Evolutionary conservation across 2,113 vertebrate species (phyloP).

Genomic region (Proteles cristata): DNA sequence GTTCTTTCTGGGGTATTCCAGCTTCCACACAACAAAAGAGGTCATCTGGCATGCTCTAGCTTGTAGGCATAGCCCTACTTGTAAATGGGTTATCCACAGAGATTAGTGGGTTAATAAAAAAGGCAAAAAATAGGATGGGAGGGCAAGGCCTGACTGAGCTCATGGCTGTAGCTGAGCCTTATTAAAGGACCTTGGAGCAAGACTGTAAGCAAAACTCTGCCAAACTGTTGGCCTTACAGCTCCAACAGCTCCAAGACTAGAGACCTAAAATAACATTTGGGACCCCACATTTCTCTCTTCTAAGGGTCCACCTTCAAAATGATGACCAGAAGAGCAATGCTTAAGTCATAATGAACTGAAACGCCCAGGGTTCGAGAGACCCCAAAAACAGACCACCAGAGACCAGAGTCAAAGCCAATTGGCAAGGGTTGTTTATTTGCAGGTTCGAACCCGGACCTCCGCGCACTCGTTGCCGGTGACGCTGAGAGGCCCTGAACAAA

Average conservation of each 20-base stretch:
- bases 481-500: too few relatives aligned
- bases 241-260: not conserved
- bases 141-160: not conserved
- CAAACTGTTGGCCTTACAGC: not conserved
- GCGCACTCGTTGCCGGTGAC: too few relatives aligned
- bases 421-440: too few relatives aligned
- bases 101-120: not conserved
- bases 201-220: not conserved
- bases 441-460: too few relatives aligned
- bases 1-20: not conserved
- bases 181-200: not conserved
- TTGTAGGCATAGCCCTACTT: not conserved
- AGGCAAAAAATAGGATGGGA: not conserved
- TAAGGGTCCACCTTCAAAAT: not conserved
- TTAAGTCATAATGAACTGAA: too few relatives aligned
- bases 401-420: too few relatives aligned
- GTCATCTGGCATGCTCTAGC: not conserved
- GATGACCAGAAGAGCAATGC: not conserved
- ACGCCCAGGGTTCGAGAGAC: too few relatives aligned
- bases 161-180: not conserved
- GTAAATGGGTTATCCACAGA: not conserved
- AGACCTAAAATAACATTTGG: not conserved
- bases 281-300: not conserved
- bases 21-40: not conserved
- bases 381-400: too few relatives aligned